Evolutionary conservation across 2,888 invertebrate genomes (phyloP).

Genomic region (Beris morrisii): DNA sequence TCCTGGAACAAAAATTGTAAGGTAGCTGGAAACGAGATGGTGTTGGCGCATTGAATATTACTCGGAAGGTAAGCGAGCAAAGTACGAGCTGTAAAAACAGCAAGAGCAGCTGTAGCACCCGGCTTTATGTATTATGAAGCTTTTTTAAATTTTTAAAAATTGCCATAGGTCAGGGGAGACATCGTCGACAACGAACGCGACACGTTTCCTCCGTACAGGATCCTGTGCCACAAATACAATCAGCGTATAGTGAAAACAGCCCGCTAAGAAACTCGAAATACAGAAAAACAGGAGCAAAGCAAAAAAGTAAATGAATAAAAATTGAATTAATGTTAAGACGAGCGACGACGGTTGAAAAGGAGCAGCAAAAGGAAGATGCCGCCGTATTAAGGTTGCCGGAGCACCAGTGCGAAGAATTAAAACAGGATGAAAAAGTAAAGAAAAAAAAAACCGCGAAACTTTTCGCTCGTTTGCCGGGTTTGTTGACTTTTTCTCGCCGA

Average conservation of each 20-base stretch:
- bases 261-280: too few species aligned
- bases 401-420: too few species aligned
- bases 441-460: neutral
- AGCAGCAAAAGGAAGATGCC: too few species aligned
- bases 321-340: too few species aligned
- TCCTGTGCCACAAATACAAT: too few species aligned
- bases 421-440: neutral
- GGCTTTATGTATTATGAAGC: constrained; percentile 17
- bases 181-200: neutral
- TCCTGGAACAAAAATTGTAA: neutral
- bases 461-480: neutral
- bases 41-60: neutral
- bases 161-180: constrained; percentile 36
- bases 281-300: too few species aligned
- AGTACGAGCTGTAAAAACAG: constrained; percentile 22
- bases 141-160: constrained; percentile 35
- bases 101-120: constrained; percentile 9
- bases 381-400: too few species aligned
- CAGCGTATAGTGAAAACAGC: too few species aligned
- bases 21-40: constrained; percentile 7
- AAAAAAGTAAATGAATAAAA: too few species aligned
- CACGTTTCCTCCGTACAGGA: too few species aligned
- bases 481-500: neutral
- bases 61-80: neutral
- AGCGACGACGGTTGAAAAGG: too few species aligned